Percentiles rank a stretch among this genome's conserved stretches.
Evolutionary conservation across 1,140 invertebrate genomes (phyloP).

Genomic region (Lucilia cuprina): DNA sequence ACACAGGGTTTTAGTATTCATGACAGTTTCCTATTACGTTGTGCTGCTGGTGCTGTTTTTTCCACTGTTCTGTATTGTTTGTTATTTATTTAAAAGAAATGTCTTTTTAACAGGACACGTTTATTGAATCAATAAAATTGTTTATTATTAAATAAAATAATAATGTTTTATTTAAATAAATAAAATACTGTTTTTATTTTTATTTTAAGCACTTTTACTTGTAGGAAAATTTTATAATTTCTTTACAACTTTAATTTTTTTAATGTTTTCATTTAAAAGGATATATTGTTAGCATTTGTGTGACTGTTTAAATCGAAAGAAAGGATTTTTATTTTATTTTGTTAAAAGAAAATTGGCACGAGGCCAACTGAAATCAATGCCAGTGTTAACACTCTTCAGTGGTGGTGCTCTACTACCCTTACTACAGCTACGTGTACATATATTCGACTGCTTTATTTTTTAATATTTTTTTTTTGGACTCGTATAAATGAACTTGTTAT

Average conservation of each 20-base stretch:
- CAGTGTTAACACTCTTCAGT: slow-evolving; percentile 21
- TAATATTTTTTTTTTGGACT: not conserved
- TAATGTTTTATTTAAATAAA: not conserved
- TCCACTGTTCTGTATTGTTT: not conserved
- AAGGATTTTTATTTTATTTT: not conserved
- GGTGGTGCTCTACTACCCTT: not conserved
- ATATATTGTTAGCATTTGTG: not conserved
- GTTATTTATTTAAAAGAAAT: not conserved
- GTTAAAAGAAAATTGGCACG: slow-evolving; percentile 20
- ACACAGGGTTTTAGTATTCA: not conserved
- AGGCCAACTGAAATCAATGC: slow-evolving; percentile 32
- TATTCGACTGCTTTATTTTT: not conserved
- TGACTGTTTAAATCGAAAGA: no score
- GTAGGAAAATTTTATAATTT: not conserved
- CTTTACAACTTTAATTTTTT: not conserved
- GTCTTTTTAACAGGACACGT: not conserved
- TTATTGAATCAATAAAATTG: slow-evolving; percentile 9
- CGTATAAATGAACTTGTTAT: not conserved
- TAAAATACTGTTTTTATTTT: not conserved
- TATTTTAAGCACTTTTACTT: not conserved
- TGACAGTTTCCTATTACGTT: not conserved
- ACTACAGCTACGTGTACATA: not conserved
- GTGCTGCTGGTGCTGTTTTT: not conserved
- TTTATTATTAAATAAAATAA: not conserved
- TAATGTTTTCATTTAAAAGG: not conserved